A percentile compares a stretch with the other conserved stretches of the same genome.
phyloP scores from a whole-genome alignment of 30 jellyfish, hydroid and myxozoan genomes.

The Aurelia aurita complex sp. Pacific region DNA sequence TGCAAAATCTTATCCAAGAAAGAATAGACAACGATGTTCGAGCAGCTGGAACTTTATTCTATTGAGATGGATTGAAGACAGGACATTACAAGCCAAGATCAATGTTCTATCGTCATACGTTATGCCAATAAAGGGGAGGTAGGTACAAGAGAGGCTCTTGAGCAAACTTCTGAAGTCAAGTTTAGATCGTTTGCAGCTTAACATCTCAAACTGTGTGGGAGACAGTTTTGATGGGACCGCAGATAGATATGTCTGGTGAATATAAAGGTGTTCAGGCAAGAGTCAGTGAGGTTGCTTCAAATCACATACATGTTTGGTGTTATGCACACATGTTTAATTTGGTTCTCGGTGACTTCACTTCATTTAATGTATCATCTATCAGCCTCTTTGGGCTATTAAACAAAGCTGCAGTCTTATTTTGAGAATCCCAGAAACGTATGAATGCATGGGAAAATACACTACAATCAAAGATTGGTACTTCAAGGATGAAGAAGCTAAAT shows the following conservation, averaged over 20 bases:
- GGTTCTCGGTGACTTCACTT: slow-evolving; percentile 33
- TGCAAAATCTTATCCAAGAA: slow-evolving; percentile 14
- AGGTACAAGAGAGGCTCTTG: slow-evolving; percentile 45
- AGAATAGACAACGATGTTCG: slow-evolving; percentile 20
- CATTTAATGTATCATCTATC: slow-evolving; percentile 28
- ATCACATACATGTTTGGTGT: slow-evolving; percentile 46
- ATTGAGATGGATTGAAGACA: slow-evolving; percentile 48
- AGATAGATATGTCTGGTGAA: slow-evolving; percentile 34
- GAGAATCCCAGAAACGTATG: slow-evolving; percentile 31
- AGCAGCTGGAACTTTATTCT: slow-evolving; percentile 31
- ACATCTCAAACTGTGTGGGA: slow-evolving; percentile 35
- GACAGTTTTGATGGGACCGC: slow-evolving; percentile 52
- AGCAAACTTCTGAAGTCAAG: slow-evolving; percentile 28
- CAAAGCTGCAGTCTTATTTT: slow-evolving; percentile 30
- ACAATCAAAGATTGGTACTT: slow-evolving; percentile 27
- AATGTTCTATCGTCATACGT: slow-evolving; percentile 41
- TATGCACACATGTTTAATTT: slow-evolving; percentile 42
- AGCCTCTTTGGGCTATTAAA: slow-evolving; percentile 28
- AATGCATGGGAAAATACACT: slow-evolving; percentile 14
- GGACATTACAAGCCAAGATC: slow-evolving; percentile 33
- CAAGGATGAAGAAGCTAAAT: slow-evolving; percentile 6
- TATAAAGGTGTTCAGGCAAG: slow-evolving; percentile 48
- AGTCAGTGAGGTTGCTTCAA: slow-evolving; percentile 38
- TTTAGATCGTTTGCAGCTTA: slow-evolving; percentile 37
- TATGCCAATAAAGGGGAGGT: slow-evolving; percentile 29